A percentile compares a stretch with the other conserved stretches of the same genome.
Conservation (phyloP, 2,888 invertebrate species). For the Caenorhabditis afra region DNA sequence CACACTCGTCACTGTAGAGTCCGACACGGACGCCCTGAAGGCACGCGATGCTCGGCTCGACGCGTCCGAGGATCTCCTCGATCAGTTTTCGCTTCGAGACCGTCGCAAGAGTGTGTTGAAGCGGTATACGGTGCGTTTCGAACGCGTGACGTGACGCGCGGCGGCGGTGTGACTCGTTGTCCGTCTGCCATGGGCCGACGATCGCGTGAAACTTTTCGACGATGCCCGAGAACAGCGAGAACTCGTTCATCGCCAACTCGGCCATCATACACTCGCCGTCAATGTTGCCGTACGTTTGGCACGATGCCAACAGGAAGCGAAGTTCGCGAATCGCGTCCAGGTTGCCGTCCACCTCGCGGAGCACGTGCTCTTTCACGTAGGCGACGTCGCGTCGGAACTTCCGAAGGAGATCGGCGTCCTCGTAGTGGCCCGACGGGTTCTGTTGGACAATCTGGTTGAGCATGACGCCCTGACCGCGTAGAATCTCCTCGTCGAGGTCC, state of each 20-base stretch:
- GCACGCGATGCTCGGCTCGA: slow-evolving; percentile 68
- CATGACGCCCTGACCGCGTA: slow-evolving; percentile 54
- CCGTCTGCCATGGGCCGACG: slow-evolving; percentile 67
- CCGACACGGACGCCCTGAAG: slow-evolving; percentile 69
- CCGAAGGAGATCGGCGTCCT: slow-evolving; percentile 53
- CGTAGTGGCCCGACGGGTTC: slow-evolving; percentile 44
- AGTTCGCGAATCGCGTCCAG: slow-evolving; percentile 61
- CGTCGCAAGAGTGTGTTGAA: slow-evolving; percentile 45
- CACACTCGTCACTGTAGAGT: slow-evolving; percentile 63
- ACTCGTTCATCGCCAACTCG: slow-evolving; percentile 70
- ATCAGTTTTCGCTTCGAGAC: slow-evolving; percentile 43
- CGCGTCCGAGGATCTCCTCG: slow-evolving; percentile 69
- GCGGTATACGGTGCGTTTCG: slow-evolving; percentile 72
- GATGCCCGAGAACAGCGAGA: slow-evolving; percentile 68
- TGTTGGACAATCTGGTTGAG: slow-evolving; percentile 58
- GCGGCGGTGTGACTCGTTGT: slow-evolving; percentile 62
- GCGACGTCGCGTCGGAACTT: slow-evolving; percentile 59
- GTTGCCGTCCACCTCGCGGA: slow-evolving; percentile 48
- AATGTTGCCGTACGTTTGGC: slow-evolving; percentile 70
- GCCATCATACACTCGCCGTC: slow-evolving; percentile 69
- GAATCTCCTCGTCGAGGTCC: slow-evolving; percentile 58
- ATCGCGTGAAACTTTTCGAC: slow-evolving; percentile 67
- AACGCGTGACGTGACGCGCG: slow-evolving; percentile 70
- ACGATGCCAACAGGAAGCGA: slow-evolving; percentile 67
- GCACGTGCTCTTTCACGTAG: slow-evolving; percentile 47